Evolutionary conservation across 2,888 invertebrate species (phyloP), one percentile per base, ranked within the genome.

Genomic region (Nomada hirtipes): DNA sequence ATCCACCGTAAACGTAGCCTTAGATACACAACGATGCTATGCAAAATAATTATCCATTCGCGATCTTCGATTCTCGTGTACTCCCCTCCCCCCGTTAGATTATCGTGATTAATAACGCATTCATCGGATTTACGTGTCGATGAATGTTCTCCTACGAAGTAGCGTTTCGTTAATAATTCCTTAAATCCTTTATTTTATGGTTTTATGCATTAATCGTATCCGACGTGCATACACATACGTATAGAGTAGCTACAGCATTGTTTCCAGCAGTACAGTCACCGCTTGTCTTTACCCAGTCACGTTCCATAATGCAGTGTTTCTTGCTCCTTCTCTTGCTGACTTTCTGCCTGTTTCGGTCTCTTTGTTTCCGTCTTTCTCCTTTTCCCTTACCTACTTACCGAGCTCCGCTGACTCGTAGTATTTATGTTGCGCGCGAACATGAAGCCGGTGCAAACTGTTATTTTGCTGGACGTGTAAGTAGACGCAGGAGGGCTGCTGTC

Each of bases 381-480:
- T 59, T 70, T 59, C 55, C 44, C 42, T 70, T 36, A 57, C 59
- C 70, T 79, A 63, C 69, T 73, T 84, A 72, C 47, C 57, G 60
- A 47, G 60, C 53, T 53, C 47, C 61, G 55, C 23, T n/a, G 63
- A 26, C 42, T 71, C 26, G 69, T 67, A 70, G 68, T 83, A 74
- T 79, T 83, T 73, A 76, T 74, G 53, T 68, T 60, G 57, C 71
- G 44, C 44, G 65, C 52, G 71, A 79, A 78, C 61, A 86, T 84
- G 80, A 86, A 64, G 79, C 63, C 78, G 57, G 68, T 74, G 23
- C 73, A 55, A 67, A 75, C 63, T 53, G 76, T 82, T 67, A 77
- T 78, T 64, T 74, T 77, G 59, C 82, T 83, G 57, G 83, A 89
- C 65, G 67, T 76, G 89, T 88, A 83, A 90, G 89, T 88, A 83